These are phyloP conservation scores for Catocala fraxini DNA, from an alignment of 2,888 invertebrate species.

Conservation along the genomic window DNA sequence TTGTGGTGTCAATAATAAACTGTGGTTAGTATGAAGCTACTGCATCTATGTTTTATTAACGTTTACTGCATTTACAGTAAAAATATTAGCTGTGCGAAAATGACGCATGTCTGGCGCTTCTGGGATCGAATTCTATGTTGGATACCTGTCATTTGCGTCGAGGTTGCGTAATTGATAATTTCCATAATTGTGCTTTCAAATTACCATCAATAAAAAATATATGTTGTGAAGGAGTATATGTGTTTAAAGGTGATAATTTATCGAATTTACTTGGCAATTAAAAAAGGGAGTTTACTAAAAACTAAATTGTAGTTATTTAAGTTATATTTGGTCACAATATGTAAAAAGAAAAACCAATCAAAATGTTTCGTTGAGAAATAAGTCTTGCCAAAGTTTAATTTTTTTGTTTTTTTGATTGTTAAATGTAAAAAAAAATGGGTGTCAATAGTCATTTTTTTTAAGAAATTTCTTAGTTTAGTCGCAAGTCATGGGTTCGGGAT, in stretches of 20 bases:
- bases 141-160: constrained; percentile 1
- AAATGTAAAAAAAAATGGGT: constrained; percentile 44
- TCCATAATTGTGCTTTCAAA: constrained; percentile 39
- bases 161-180: constrained; percentile 10
- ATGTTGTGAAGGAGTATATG: constrained; percentile 44
- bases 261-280: constrained; percentile 84
- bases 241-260: constrained; percentile 75
- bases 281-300: constrained; percentile 40
- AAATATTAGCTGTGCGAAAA: too few relatives aligned
- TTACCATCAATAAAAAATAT: constrained; percentile 14
- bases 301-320: constrained; percentile 44
- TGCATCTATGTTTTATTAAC: too few relatives aligned
- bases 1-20: too few relatives aligned
- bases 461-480: constrained; percentile 43
- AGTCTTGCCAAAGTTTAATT: constrained; percentile 75
- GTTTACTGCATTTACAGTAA: too few relatives aligned
- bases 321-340: constrained; percentile 57
- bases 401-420: constrained; percentile 48
- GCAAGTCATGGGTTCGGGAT: constrained; percentile 36
- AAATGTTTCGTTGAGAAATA: constrained; percentile 46
- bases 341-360: constrained; percentile 16
- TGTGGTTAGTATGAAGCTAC: too few relatives aligned
- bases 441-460: constrained; percentile 55
- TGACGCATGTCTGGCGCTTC: too few relatives aligned
- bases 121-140: background rate